phyloP scores from a whole-genome alignment of 2,797 vertebrate genomes.

The Tangara arthus region DNA sequence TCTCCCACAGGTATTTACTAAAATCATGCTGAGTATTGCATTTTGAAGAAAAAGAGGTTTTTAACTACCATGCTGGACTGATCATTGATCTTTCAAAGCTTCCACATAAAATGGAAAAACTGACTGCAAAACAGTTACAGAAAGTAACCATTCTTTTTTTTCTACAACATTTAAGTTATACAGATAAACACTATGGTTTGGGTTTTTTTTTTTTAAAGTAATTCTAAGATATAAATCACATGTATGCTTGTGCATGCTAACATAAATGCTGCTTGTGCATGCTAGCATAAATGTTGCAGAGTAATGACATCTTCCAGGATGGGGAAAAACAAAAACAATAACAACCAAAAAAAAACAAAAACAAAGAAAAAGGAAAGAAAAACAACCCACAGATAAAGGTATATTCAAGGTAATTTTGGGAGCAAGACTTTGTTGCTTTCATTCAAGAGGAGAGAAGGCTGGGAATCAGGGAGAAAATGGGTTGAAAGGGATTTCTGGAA shows the following conservation, averaged over 20 bases:
- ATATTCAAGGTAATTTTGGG: neutral
- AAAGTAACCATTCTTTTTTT: neutral
- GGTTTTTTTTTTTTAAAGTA: neutral
- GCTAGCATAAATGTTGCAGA: neutral
- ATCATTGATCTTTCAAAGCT: neutral
- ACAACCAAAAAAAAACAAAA: neutral
- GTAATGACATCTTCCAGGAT: neutral
- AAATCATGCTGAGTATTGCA: slow-evolving; percentile 27
- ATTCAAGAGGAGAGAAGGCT: neutral
- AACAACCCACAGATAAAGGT: neutral
- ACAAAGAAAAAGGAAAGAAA: neutral
- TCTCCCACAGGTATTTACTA: slow-evolving; percentile 5
- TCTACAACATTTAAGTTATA: neutral
- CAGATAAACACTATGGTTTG: neutral
- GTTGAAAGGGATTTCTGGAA: neutral
- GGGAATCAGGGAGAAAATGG: neutral
- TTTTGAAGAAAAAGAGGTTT: slow-evolving; percentile 12
- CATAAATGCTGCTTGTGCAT: neutral
- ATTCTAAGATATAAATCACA: neutral
- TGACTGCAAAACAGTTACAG: neutral
- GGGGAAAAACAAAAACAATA: neutral
- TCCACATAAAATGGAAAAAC: neutral
- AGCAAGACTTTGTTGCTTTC: neutral
- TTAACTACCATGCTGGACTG: neutral
- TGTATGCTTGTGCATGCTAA: neutral